Base-by-base conservation (phyloP, 2,888 invertebrate genomes). In the Tenthredo amoena region DNA sequence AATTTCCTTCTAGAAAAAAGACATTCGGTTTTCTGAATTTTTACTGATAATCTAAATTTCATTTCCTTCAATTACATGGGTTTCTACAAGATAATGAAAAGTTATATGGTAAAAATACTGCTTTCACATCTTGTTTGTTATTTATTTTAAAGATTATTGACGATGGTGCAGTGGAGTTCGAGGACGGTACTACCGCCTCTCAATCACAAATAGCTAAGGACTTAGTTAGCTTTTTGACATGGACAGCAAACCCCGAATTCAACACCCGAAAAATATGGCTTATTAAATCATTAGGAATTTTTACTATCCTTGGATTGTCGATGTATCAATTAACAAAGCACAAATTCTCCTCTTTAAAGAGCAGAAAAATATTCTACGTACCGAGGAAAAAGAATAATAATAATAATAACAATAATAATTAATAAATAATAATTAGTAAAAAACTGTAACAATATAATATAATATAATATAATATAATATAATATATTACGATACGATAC, bases 141-240 rank as follows among this genome's bases (percentile, higher is more conserved):
- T 34, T 77, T 58, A 40, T 79, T 74, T 55, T 68, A 12, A 37
- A 91, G 91, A 87, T 90, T 87, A 26, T 92, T 7, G 87, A 84
- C 65, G 88, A 89, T 1, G 91, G 89, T 1, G 95, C 95, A 34
- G 95, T 97, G 76, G 98, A 98, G 91, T 98, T 96, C 94, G 93
- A 94, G 34, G 98, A 98, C 94, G 99, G 99, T 88, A 99, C 99
- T 65, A 97, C 98, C 83, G 96, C 99, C 77, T 97, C 98, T 71
- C 96, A 97, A 88, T 98, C 98, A 92, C 99, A 99, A 94, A 95
- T 99, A 93, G 98, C 99, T 83, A 99, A 99, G 94, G 99, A 99
- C 94, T 97, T 99, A 43, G 94, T 96, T 47, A 96, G 97, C 85
- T 99, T 99, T 96, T 95, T 99, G 86, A 96, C 96, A 91, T 99